Evolutionary conservation across 2,797 vertebrate species (phyloP).

Genomic region (Bovichtus diacanthus): DNA sequence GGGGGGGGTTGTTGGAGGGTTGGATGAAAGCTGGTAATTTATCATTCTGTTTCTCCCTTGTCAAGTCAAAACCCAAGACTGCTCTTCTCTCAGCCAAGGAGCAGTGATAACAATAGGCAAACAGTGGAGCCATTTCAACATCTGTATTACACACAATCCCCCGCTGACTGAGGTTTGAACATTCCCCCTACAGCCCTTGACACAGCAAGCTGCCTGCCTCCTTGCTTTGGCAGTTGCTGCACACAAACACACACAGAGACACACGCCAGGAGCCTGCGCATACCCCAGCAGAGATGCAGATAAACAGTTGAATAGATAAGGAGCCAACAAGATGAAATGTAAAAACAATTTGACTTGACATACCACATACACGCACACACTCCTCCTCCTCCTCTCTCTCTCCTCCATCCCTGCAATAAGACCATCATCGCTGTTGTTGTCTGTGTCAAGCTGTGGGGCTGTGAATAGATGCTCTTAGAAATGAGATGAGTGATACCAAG

Average conservation of each 20-base stretch:
- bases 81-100: constrained; percentile 68
- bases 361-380: constrained; percentile 38
- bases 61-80: constrained; percentile 76
- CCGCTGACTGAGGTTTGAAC: constrained; percentile 72
- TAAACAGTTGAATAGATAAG: constrained; percentile 78
- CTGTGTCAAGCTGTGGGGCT: constrained; percentile 55
- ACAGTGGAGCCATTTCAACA: constrained; percentile 74
- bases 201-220: constrained; percentile 69
- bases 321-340: constrained; percentile 78
- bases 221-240: constrained; percentile 62
- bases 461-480: constrained; percentile 56
- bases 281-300: constrained; percentile 73
- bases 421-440: constrained; percentile 62
- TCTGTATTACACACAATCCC: constrained; percentile 77
- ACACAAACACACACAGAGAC: constrained; percentile 58
- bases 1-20: constrained; percentile 14
- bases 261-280: constrained; percentile 55
- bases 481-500: constrained; percentile 60
- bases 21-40: constrained; percentile 76
- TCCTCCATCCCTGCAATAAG: constrained; percentile 45
- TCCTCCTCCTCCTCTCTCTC: constrained; percentile 9
- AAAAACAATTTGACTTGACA: constrained; percentile 81
- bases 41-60: constrained; percentile 80
- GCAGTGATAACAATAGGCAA: constrained; percentile 73
- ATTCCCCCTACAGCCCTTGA: constrained; percentile 69